phyloP scores from a whole-genome alignment of 2,113 vertebrate species.

The Saccopteryx leptura region DNA sequence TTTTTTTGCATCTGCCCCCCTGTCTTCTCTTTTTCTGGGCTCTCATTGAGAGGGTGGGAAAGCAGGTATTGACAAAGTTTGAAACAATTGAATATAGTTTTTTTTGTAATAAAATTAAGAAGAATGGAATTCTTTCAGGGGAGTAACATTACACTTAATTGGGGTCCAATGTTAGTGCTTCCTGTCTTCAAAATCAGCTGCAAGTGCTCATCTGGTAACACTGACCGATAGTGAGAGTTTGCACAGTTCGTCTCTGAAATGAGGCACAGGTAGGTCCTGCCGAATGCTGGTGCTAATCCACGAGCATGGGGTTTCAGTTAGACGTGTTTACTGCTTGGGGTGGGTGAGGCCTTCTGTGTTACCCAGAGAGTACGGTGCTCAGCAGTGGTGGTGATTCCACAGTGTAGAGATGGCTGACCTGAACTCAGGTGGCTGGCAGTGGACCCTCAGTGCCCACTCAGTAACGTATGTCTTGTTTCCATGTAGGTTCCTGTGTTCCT shows the following conservation, averaged over 20 bases:
- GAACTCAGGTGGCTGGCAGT: rapidly evolving
- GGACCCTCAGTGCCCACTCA: not conserved
- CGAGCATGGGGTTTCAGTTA: not conserved
- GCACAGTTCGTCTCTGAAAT: not conserved
- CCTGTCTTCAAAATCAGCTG: not conserved
- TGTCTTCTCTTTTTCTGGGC: not conserved
- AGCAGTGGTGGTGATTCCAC: not conserved
- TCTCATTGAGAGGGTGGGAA: not conserved
- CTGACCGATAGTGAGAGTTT: not conserved
- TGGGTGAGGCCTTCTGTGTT: not conserved
- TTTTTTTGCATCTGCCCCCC: not conserved
- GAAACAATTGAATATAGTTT: not conserved
- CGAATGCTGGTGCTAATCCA: not conserved
- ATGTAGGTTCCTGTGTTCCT: constrained; percentile 92
- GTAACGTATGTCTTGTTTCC: constrained; percentile 62
- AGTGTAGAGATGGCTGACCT: not conserved
- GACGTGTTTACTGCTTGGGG: not conserved
- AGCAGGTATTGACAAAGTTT: not conserved
- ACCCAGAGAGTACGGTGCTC: not conserved
- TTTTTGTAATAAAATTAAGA: not conserved
- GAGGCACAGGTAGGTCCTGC: not conserved
- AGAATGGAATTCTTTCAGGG: not conserved
- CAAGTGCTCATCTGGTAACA: not conserved
- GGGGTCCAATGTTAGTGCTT: not conserved
- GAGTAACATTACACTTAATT: not conserved